phyloP scores from a whole-genome alignment of 2,888 invertebrate species.

The Drosophila pseudotakahashii region DNA sequence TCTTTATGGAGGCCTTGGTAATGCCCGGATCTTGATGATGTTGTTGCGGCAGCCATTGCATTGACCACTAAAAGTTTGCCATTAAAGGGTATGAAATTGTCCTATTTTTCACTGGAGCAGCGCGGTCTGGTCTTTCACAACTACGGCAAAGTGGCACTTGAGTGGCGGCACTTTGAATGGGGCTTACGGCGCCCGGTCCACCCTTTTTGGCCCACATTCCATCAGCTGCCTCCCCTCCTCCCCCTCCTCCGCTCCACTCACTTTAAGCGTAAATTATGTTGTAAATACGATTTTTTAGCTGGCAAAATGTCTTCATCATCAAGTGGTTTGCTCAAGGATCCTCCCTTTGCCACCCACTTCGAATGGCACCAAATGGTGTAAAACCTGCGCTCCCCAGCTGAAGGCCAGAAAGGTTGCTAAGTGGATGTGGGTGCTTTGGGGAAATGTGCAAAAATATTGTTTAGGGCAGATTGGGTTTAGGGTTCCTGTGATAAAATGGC shows the following conservation, averaged over 20 bases:
- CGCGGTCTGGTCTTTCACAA: constrained; percentile 5
- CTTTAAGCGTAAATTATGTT: constrained; percentile 74
- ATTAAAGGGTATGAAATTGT: constrained; percentile 71
- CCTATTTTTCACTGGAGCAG: constrained; percentile 26
- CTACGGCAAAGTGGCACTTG: constrained; percentile 67
- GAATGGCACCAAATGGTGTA: constrained; percentile 56
- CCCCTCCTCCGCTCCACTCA: neutral
- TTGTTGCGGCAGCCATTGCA: constrained; percentile 57
- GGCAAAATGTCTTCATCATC: constrained; percentile 75
- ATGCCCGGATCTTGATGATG: constrained; percentile 18
- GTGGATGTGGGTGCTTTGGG: constrained; percentile 68
- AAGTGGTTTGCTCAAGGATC: constrained; percentile 54
- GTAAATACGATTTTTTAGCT: constrained; percentile 74
- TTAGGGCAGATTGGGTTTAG: neutral
- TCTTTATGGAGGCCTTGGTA: constrained; percentile 40
- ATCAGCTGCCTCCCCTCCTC: no score
- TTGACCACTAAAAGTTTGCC: constrained; percentile 77
- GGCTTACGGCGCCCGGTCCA: constrained; percentile 25
- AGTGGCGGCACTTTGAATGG: constrained; percentile 69
- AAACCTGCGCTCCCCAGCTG: constrained; percentile 18
- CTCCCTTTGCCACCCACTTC: constrained; percentile 19
- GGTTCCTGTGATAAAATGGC: neutral
- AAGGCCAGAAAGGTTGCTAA: constrained; percentile 66
- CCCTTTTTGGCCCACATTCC: constrained; percentile 10
- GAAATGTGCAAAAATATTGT: constrained; percentile 39